Evolutionary conservation across 2,113 vertebrate genomes (phyloP).

Genomic region (Dendropsophus ebraccatus): DNA sequence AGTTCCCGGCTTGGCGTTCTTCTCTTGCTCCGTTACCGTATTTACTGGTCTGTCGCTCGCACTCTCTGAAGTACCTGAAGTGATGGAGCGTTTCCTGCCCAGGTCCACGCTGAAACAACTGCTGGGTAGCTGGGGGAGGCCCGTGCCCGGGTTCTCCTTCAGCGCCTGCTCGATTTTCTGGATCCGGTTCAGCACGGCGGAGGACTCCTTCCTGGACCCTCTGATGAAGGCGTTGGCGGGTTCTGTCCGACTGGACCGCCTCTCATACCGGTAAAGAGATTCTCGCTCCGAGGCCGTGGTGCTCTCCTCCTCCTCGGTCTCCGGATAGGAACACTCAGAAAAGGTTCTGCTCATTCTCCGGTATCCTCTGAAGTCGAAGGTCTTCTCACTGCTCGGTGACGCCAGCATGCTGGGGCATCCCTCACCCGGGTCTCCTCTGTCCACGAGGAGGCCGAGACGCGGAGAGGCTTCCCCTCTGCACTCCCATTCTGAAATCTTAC

Average conservation of each 20-base stretch:
- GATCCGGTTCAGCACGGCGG: slow-evolving; percentile 94
- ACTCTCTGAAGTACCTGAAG: slow-evolving; percentile 76
- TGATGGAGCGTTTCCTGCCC: slow-evolving; percentile 80
- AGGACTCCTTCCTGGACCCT: slow-evolving; percentile 84
- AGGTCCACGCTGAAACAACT: slow-evolving; percentile 92
- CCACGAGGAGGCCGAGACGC: slow-evolving; percentile 84
- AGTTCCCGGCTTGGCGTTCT: slow-evolving; percentile 77
- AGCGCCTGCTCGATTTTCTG: slow-evolving; percentile 95
- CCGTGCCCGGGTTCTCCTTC: slow-evolving; percentile 88
- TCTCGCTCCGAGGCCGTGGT: slow-evolving; percentile 81
- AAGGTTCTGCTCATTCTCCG: slow-evolving; percentile 96
- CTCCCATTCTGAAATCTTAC: slow-evolving; percentile 98
- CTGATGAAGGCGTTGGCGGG: slow-evolving; percentile 78
- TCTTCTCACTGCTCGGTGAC: slow-evolving; percentile 92
- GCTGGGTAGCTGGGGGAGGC: slow-evolving; percentile 90
- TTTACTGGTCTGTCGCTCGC: slow-evolving; percentile 76
- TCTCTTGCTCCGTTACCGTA: slow-evolving; percentile 82
- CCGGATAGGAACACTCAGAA: slow-evolving; percentile 93
- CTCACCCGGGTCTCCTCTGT: slow-evolving; percentile 83
- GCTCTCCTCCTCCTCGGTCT: slow-evolving; percentile 86
- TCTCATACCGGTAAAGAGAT: slow-evolving; percentile 81
- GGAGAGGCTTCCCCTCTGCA: slow-evolving; percentile 81
- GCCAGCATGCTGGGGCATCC: slow-evolving; percentile 88
- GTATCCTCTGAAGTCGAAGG: slow-evolving; percentile 91
- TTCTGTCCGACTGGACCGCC: slow-evolving; percentile 80